phyloP scores from a whole-genome alignment of 1,140 invertebrate species.

The Listronotus oregonensis region DNA sequence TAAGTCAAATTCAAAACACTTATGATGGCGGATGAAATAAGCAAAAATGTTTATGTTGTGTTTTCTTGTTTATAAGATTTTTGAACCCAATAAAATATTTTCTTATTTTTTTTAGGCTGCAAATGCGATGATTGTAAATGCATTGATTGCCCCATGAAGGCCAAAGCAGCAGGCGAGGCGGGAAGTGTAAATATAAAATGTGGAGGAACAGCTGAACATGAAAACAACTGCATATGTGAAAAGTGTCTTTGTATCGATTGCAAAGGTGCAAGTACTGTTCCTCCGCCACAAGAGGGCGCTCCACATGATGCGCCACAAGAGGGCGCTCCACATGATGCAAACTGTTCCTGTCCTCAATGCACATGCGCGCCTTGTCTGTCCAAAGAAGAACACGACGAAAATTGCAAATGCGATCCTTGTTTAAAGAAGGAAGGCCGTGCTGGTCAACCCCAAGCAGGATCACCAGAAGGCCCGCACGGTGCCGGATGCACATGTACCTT shows the following conservation, averaged over 20 bases:
- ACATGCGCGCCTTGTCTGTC: no score
- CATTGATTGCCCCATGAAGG: background rate
- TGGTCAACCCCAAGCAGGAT: no score
- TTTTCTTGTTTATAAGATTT: no score
- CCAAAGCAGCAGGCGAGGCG: constrained; percentile 2
- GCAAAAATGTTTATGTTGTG: background rate
- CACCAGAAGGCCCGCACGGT: no score
- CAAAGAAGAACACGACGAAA: background rate
- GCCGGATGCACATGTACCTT: no score
- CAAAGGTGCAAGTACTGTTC: constrained; percentile 2
- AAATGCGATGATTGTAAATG: no score
- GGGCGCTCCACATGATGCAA: background rate
- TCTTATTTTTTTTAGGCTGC: no score
- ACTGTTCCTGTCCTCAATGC: no score
- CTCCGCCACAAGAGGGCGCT: background rate
- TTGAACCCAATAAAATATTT: no score
- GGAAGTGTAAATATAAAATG: no score
- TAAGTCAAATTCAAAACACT: background rate
- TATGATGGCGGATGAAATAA: background rate
- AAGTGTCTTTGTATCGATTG: constrained; percentile 34
- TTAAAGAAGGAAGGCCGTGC: no score
- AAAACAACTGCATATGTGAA: constrained; percentile 26
- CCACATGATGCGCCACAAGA: background rate
- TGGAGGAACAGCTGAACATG: background rate
- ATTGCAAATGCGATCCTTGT: background rate